A percentile compares a stretch with the other conserved stretches of the same genome.
Evolutionary conservation across 2,888 invertebrate species (phyloP).

Genomic region (Lepidochitona cinerea): DNA sequence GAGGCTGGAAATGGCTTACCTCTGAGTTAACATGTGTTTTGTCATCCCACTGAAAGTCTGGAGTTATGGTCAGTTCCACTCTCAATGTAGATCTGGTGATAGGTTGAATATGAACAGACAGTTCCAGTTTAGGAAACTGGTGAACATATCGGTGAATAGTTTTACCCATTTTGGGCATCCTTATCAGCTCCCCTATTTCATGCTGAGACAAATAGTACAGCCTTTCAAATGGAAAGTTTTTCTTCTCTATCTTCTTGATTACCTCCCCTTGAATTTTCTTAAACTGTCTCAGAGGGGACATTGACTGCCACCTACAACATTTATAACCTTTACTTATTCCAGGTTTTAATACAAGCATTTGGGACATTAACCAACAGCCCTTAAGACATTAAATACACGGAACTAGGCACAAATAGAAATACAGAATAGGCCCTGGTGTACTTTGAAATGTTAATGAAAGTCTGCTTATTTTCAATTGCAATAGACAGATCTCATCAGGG

Average conservation of each 20-base stretch:
- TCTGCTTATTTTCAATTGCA: too few relatives aligned
- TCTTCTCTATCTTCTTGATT: slow-evolving; percentile 97
- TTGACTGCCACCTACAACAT: slow-evolving; percentile 98
- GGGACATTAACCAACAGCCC: too few relatives aligned
- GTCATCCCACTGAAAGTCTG: slow-evolving; percentile 99
- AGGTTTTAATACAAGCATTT: too few relatives aligned
- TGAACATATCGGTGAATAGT: slow-evolving; percentile 96
- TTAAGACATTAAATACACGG: too few relatives aligned
- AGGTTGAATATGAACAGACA: slow-evolving; percentile 97
- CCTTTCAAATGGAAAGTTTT: slow-evolving; percentile 78
- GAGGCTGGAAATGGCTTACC: slow-evolving; percentile 32
- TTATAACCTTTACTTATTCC: too few relatives aligned
- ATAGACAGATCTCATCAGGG: too few relatives aligned
- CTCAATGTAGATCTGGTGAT: slow-evolving; percentile 90
- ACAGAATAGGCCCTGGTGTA: too few relatives aligned
- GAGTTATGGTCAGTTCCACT: slow-evolving; percentile 96
- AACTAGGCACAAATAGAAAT: too few relatives aligned
- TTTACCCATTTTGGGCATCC: slow-evolving; percentile 93
- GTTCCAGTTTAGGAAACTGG: slow-evolving; percentile 91
- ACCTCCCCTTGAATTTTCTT: slow-evolving; percentile 97
- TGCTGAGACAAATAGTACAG: slow-evolving; percentile 96
- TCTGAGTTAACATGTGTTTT: slow-evolving; percentile 82
- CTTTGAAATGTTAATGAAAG: too few relatives aligned
- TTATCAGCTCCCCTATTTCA: slow-evolving; percentile 95
- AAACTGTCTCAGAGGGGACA: slow-evolving; percentile 98